These are phyloP conservation scores for Venturia canescens DNA, from an alignment of 1,140 invertebrate species.

Conservation along the genomic window DNA sequence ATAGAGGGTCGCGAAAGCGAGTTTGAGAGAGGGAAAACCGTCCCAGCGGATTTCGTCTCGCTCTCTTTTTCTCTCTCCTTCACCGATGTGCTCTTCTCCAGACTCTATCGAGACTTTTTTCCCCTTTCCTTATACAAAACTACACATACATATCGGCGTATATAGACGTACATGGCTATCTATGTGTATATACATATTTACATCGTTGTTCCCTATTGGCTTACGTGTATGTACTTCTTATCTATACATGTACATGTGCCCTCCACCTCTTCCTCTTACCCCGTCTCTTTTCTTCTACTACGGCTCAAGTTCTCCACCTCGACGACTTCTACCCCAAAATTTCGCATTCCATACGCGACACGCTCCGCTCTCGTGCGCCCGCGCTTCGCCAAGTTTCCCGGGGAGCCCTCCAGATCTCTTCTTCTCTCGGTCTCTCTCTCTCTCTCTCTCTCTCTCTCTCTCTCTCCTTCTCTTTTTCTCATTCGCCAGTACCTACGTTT, in stretches of 20 bases:
- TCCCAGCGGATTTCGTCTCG: neutral
- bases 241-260: neutral
- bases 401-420: conserved; percentile 21
- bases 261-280: neutral
- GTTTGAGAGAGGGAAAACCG: neutral
- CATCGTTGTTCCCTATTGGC: neutral
- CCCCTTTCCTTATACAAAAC: neutral
- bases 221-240: conserved; percentile 6
- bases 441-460: too few species aligned
- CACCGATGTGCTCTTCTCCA: neutral
- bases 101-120: conserved; percentile 22
- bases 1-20: conserved; percentile 1
- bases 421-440: too few species aligned
- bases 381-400: conserved; percentile 50
- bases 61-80: neutral
- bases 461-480: conserved; percentile 25
- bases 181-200: neutral
- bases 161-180: neutral
- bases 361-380: conserved; percentile 43
- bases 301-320: conserved; percentile 17
- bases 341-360: conserved; percentile 49
- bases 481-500: neutral
- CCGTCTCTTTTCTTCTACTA: neutral
- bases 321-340: conserved; percentile 42
- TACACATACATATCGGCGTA: too few species aligned